Evolutionary conservation across 2,888 invertebrate species (phyloP).

Genomic region (Drosophila yooni): DNA sequence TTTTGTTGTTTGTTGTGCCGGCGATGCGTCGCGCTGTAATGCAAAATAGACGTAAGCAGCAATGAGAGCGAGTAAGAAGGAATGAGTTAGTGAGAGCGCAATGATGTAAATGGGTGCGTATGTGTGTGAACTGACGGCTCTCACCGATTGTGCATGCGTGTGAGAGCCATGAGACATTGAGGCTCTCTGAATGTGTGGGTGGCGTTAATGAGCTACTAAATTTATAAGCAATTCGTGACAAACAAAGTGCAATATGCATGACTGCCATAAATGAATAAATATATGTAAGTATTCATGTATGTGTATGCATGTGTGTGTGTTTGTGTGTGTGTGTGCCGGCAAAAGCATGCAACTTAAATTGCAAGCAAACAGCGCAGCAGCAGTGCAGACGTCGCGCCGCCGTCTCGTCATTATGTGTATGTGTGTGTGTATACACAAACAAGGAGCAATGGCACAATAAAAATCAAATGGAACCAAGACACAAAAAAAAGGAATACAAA

Average conservation of each 20-base stretch:
- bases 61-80: conserved; percentile 35
- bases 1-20: conserved; percentile 44
- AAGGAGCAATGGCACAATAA: conserved; percentile 66
- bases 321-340: conserved; percentile 41
- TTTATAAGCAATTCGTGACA: conserved; percentile 65
- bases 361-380: conserved; percentile 34
- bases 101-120: conserved; percentile 13
- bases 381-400: conserved; percentile 47
- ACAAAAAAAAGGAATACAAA: conserved; percentile 51
- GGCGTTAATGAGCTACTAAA: conserved; percentile 47
- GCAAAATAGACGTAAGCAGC: conserved; percentile 53
- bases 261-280: conserved; percentile 15
- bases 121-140: conserved; percentile 8
- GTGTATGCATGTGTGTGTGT: conserved; percentile 7
- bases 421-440: conserved; percentile 25
- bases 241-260: conserved; percentile 57
- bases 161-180: conserved; percentile 27
- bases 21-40: conserved; percentile 58
- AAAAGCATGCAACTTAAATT: conserved; percentile 50
- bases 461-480: conserved; percentile 54
- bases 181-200: conserved; percentile 34
- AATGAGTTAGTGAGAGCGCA: conserved; percentile 51
- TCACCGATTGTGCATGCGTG: conserved; percentile 41
- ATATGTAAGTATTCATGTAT: conserved; percentile 5
- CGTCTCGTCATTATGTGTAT: conserved; percentile 40